A percentile compares a stretch with the other conserved stretches of the same genome.
These are phyloP conservation scores for Gobionotothen gibberifrons DNA, from an alignment of 2,797 vertebrate species.

Conservation along the genomic window DNA sequence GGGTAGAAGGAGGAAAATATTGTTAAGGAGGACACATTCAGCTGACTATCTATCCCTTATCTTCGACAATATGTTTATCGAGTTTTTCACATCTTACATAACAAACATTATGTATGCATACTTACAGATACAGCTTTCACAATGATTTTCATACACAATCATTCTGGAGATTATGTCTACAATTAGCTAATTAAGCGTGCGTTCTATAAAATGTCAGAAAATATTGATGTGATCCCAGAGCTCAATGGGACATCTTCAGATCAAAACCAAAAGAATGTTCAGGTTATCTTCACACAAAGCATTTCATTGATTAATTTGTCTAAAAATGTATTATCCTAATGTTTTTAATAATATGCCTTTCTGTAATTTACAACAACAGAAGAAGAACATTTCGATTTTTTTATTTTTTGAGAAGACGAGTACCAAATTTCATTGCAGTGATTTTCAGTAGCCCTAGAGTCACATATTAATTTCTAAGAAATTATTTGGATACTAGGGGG, in stretches of 20 bases:
- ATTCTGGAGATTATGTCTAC: background rate
- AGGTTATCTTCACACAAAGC: background rate
- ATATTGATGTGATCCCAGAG: background rate
- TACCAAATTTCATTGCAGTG: background rate
- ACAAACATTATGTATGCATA: no score
- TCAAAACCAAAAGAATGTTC: background rate
- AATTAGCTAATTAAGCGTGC: background rate
- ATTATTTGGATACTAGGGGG: background rate
- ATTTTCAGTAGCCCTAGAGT: background rate
- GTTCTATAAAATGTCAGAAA: background rate
- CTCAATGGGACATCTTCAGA: background rate
- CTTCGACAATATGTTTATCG: no score
- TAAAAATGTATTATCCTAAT: background rate
- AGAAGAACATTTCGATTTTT: background rate
- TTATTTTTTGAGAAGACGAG: no score
- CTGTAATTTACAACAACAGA: slow-evolving; percentile 1
- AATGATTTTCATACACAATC: background rate
- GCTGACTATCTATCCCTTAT: background rate
- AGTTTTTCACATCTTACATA: no score
- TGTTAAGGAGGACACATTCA: background rate
- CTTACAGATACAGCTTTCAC: background rate
- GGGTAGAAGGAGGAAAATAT: slow-evolving; percentile 1
- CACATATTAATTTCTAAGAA: background rate
- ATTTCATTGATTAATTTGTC: background rate
- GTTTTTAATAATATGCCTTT: background rate